These are phyloP conservation scores for Apogon hyalosoma DNA, from an alignment of 2,797 vertebrate species.

Conservation along the genomic window DNA sequence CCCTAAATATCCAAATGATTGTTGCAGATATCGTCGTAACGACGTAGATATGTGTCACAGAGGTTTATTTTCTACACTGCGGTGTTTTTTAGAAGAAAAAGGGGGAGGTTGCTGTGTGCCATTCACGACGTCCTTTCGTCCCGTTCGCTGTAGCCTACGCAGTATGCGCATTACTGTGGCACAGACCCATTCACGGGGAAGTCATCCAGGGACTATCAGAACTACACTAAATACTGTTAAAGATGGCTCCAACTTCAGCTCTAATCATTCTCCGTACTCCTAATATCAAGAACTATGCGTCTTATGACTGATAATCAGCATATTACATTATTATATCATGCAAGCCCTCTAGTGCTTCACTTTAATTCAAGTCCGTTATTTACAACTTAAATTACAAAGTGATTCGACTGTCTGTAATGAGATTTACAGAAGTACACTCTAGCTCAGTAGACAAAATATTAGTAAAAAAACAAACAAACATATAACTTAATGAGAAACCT, in stretches of 20 bases:
- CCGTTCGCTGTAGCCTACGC: constrained; percentile 50
- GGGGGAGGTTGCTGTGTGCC: not conserved
- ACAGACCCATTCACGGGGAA: not conserved
- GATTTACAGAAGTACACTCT: not conserved
- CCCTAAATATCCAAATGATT: not conserved
- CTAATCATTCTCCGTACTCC: not conserved
- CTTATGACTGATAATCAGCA: not conserved
- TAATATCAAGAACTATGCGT: not conserved
- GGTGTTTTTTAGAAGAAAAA: not conserved
- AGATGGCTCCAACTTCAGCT: not conserved
- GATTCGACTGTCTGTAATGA: not conserved
- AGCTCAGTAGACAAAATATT: not conserved
- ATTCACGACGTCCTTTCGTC: constrained; percentile 33
- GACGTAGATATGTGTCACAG: not conserved
- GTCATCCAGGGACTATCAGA: not conserved
- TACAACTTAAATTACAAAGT: not conserved
- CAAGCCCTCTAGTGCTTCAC: not conserved
- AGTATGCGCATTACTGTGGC: constrained; percentile 58
- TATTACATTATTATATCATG: not conserved
- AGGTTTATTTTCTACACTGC: not conserved
- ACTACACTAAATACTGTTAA: not conserved
- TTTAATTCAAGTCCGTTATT: not conserved
- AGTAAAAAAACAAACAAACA: not conserved
- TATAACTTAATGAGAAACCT: not conserved
- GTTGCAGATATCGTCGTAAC: not conserved